phyloP scores from a whole-genome alignment of 2,797 vertebrate species.

The Ataeniobius toweri region DNA sequence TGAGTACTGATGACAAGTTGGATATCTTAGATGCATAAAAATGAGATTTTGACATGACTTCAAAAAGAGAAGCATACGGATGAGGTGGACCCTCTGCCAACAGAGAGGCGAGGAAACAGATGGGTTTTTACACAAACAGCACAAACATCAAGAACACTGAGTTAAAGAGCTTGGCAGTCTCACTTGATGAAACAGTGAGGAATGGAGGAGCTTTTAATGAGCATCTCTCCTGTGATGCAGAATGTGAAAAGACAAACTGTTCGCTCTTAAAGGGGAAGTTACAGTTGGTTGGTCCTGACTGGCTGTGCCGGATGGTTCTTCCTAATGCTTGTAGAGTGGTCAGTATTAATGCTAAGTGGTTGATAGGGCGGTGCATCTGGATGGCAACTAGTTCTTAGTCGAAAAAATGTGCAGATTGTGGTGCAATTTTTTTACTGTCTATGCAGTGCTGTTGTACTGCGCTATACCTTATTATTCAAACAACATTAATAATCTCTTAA shows the following conservation, averaged over 20 bases:
- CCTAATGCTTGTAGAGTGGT: slow-evolving; percentile 27
- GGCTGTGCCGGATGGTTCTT: slow-evolving; percentile 23
- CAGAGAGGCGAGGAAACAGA: slow-evolving; percentile 84
- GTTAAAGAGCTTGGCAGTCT: slow-evolving; percentile 85
- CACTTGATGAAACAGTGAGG: slow-evolving; percentile 83
- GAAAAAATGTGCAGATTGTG: neutral
- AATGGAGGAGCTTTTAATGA: slow-evolving; percentile 84
- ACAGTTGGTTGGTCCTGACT: slow-evolving; percentile 51
- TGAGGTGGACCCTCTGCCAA: slow-evolving; percentile 84
- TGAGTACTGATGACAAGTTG: slow-evolving; percentile 77
- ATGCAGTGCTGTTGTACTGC: neutral
- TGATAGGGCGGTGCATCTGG: neutral
- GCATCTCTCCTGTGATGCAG: slow-evolving; percentile 80
- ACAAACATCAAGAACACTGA: slow-evolving; percentile 86
- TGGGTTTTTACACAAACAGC: slow-evolving; percentile 86
- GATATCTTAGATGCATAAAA: slow-evolving; percentile 79
- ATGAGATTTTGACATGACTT: slow-evolving; percentile 82
- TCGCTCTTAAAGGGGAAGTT: slow-evolving; percentile 75
- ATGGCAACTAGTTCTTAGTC: neutral
- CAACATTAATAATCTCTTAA: neutral
- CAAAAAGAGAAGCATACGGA: slow-evolving; percentile 85
- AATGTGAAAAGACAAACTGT: slow-evolving; percentile 79
- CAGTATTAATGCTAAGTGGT: slow-evolving; percentile 2
- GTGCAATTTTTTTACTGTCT: neutral
- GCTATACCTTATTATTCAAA: neutral